A percentile compares a stretch with the other conserved stretches of the same genome.
Evolutionary conservation across 2,797 vertebrate species (phyloP).

Genomic region (Hozukius guyotensis): DNA sequence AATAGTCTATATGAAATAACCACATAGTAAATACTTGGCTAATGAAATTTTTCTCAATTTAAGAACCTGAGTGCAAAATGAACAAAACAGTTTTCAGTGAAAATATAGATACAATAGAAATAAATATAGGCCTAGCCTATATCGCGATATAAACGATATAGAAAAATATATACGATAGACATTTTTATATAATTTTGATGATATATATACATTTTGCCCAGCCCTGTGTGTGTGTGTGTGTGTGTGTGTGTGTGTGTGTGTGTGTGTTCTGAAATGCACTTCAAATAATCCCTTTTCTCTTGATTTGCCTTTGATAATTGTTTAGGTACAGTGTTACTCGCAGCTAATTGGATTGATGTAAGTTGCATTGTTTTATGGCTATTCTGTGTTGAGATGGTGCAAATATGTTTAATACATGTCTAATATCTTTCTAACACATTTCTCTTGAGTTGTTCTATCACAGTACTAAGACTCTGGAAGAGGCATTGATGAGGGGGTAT

Average conservation of each 20-base stretch:
- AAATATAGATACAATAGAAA: no score
- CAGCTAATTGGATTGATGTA: neutral
- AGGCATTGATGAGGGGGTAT: neutral
- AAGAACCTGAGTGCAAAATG: no score
- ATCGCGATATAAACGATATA: no score
- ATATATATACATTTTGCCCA: no score
- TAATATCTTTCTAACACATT: neutral
- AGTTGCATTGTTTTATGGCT: neutral
- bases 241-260: neutral
- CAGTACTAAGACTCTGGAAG: rapidly evolving
- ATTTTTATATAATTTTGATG: no score
- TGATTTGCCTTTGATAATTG: neutral
- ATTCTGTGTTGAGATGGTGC: neutral
- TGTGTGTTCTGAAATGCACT: neutral
- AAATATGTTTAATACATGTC: neutral
- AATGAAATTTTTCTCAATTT: no score
- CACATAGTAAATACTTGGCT: no score
- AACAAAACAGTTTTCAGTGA: no score
- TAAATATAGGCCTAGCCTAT: no score
- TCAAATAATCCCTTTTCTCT: neutral
- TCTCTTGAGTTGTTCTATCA: rapidly evolving
- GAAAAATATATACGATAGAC: no score
- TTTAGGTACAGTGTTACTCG: neutral
- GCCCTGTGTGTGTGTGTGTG: neutral
- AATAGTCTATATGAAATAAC: no score